These are phyloP conservation scores for Anarrhichthys ocellatus DNA, from an alignment of 2,113 vertebrate species.

Conservation along the genomic window DNA sequence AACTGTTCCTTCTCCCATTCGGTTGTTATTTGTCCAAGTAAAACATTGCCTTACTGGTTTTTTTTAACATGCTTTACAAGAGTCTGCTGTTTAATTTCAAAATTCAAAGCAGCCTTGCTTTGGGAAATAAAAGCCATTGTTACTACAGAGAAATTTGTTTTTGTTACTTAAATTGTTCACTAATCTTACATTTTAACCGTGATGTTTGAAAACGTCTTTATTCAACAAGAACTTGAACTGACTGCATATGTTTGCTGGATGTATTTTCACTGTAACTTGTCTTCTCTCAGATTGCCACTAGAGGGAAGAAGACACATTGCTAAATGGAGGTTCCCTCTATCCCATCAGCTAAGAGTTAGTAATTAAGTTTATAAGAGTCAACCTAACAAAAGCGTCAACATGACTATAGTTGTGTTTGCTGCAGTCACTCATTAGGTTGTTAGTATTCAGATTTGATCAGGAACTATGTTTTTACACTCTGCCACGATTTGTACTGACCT, in stretches of 20 bases:
- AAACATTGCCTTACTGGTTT: conserved; percentile 20
- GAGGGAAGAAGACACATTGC: conserved; percentile 55
- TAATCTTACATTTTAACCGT: background rate
- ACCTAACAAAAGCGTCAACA: background rate
- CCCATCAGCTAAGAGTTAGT: background rate
- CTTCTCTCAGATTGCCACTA: conserved; percentile 57
- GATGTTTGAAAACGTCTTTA: background rate
- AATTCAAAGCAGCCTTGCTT: conserved; percentile 42
- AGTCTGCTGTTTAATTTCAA: conserved; percentile 39
- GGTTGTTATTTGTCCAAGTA: conserved; percentile 27
- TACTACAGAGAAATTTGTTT: conserved; percentile 42
- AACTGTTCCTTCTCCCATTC: background rate
- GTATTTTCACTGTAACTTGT: background rate
- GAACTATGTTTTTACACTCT: conserved; percentile 1
- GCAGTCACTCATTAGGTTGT: background rate
- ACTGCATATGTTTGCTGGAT: background rate
- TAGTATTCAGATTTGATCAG: background rate
- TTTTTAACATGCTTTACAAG: conserved; percentile 56
- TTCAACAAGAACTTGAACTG: background rate
- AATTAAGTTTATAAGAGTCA: background rate
- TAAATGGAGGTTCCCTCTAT: background rate
- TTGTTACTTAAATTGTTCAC: conserved; percentile 1
- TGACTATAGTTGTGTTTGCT: background rate
- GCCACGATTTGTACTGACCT: conserved; percentile 2
- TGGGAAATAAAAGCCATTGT: conserved; percentile 74